Conservation (phyloP, 2,888 invertebrate species). For the Tanypteryx hageni region DNA sequence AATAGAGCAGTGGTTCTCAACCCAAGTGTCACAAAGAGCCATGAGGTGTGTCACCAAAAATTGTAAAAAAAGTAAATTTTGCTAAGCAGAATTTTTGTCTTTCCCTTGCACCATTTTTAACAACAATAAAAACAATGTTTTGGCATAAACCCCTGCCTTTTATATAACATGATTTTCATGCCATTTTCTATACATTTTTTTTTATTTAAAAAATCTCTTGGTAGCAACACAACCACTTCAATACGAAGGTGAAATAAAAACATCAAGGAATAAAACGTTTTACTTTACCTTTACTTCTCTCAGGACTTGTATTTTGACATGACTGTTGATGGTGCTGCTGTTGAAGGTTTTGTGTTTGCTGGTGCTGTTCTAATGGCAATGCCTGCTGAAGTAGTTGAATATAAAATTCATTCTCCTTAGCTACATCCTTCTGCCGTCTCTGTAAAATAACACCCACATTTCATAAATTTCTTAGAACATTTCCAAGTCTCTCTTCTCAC, state of each 20-base stretch:
- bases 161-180: too few relatives aligned
- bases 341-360: constrained; percentile 69
- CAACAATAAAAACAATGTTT: too few relatives aligned
- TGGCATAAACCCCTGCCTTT: too few relatives aligned
- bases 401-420: constrained; percentile 96
- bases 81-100: too few relatives aligned
- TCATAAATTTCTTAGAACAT: neutral
- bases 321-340: constrained; percentile 72
- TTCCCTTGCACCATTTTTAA: too few relatives aligned
- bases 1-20: too few relatives aligned
- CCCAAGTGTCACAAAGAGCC: too few relatives aligned
- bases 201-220: neutral
- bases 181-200: too few relatives aligned
- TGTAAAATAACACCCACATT: constrained; percentile 74
- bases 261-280: neutral
- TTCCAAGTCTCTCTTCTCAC: too few relatives aligned
- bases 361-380: constrained; percentile 82
- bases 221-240: neutral
- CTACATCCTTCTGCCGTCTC: constrained; percentile 94
- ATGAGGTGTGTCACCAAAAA: too few relatives aligned
- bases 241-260: neutral
- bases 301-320: constrained; percentile 74
- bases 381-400: constrained; percentile 94
- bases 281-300: constrained; percentile 76
- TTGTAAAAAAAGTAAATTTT: too few relatives aligned